These are phyloP conservation scores for Tretioscincus oriximinensis DNA, from an alignment of 2,113 vertebrate species.

Conservation along the genomic window DNA sequence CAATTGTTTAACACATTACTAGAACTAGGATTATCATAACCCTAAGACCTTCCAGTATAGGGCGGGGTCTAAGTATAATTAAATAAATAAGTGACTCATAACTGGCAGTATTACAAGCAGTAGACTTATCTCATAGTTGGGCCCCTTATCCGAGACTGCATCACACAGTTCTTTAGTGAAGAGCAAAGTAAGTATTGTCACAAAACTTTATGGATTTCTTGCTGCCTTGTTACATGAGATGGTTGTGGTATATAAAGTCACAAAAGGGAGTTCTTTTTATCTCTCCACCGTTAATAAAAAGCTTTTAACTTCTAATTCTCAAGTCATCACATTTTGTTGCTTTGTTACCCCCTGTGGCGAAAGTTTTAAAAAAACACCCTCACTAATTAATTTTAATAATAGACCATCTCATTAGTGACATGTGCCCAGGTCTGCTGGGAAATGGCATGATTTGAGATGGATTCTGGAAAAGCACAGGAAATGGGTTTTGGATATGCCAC, in stretches of 20 bases:
- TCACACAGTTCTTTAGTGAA: slow-evolving; percentile 10
- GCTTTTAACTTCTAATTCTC: slow-evolving; percentile 45
- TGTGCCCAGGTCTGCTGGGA: slow-evolving; percentile 28
- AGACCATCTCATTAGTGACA: slow-evolving; percentile 39
- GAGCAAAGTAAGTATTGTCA: not conserved
- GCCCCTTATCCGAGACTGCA: not conserved
- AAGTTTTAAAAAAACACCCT: slow-evolving; percentile 33
- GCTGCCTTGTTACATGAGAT: not conserved
- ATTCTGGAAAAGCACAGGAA: not conserved
- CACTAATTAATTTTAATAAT: slow-evolving; percentile 63
- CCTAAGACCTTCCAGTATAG: too few relatives aligned
- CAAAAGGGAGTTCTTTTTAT: slow-evolving; percentile 35
- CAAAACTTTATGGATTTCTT: not conserved
- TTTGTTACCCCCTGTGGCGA: slow-evolving; percentile 25
- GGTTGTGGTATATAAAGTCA: not conserved
- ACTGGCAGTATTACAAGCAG: too few relatives aligned
- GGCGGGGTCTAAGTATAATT: too few relatives aligned
- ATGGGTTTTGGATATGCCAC: not conserved
- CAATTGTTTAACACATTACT: too few relatives aligned
- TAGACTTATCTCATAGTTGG: too few relatives aligned
- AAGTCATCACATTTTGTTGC: slow-evolving; percentile 21
- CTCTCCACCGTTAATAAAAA: slow-evolving; percentile 21
- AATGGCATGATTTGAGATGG: not conserved
- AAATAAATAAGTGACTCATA: too few relatives aligned
- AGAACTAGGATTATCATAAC: too few relatives aligned